Evolutionary conservation across 35 echinoderm and acorn worm genomes (phyloP).

Genomic region (Anneissia japonica): DNA sequence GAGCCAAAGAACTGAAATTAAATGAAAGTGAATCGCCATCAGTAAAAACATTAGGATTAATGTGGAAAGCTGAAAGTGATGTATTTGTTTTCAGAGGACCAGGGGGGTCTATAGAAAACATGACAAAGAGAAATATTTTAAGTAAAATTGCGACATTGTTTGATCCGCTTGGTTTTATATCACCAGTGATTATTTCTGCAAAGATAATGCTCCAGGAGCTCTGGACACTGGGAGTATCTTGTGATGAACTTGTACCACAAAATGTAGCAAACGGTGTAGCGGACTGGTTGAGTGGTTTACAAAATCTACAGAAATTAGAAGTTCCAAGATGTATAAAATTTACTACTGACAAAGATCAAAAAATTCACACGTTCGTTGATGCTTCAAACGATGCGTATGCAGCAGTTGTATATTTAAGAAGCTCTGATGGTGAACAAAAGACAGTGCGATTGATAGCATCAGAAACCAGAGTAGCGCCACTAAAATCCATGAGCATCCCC

Average conservation of each 20-base stretch:
- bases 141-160: constrained; percentile 13
- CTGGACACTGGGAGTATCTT: constrained; percentile 1
- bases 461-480: constrained; percentile 18
- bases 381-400: constrained; percentile 28
- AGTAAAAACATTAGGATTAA: constrained; percentile 19
- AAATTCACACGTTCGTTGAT: constrained; percentile 25
- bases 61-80: constrained; percentile 18
- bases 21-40: constrained; percentile 24
- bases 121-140: constrained; percentile 14
- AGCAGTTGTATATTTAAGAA: constrained; percentile 16
- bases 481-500: constrained; percentile 26
- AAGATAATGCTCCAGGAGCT: constrained; percentile 19
- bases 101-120: background rate
- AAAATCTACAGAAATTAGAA: background rate
- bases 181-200: background rate
- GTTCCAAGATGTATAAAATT: constrained; percentile 7
- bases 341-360: background rate
- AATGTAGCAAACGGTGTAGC: background rate
- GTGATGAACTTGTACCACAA: background rate
- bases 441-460: background rate
- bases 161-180: constrained; percentile 6
- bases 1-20: constrained; percentile 17
- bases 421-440: background rate
- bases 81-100: constrained; percentile 24
- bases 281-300: background rate